Base-by-base conservation (phyloP, 92 coral and sea anemone genomes). In the Palythoa grandiflora region DNA sequence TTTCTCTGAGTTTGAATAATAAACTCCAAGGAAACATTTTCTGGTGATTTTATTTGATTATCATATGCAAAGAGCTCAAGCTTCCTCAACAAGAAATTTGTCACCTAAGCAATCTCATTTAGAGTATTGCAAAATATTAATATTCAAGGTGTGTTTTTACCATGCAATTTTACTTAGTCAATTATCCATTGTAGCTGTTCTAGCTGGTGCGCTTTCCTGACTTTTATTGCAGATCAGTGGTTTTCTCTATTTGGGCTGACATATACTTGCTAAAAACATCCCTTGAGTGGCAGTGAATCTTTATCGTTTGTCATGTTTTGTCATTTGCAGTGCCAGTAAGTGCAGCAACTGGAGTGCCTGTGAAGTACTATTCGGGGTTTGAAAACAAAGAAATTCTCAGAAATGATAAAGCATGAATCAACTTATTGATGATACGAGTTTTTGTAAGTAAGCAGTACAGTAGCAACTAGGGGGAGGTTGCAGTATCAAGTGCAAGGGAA, bases 271-370 rank as follows among this genome's bases (percentile, higher is more conserved):
- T 4, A 44, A 44, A 44, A 8, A 44, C 50, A 44, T 44, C 6
- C 50, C 50, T 44, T 44, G 3, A 59, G 17, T 59, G 65, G 17
- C 65, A 57, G 65, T 57, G 65, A 57, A 12, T 57, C 2, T n/a
- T 12, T 57, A 57, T 57, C 14, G 65, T 57, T 6, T 57, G 3
- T 57, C n/a, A n/a, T 44, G 57, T 75, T n/a, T 20, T 21, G 6
- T 1, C 1, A 38, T 75, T 15, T 38, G 13, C 50, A 6, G 39
- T 35, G 28, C 80, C 80, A 75, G 80, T 75, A 21, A 75, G 5
- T 21, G 80, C 80, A 21, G 80, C 80, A 21, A 75, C 53, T 20
- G 53, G 80, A 75, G 80, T 75, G 48, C 80, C 80, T 75, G 39
- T 19, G 38, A 38, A 72, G 28, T n/a, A 72, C n/a, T 20, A 40